phyloP scores from a whole-genome alignment of 2,888 invertebrate genomes.

The Spilarctia lutea region DNA sequence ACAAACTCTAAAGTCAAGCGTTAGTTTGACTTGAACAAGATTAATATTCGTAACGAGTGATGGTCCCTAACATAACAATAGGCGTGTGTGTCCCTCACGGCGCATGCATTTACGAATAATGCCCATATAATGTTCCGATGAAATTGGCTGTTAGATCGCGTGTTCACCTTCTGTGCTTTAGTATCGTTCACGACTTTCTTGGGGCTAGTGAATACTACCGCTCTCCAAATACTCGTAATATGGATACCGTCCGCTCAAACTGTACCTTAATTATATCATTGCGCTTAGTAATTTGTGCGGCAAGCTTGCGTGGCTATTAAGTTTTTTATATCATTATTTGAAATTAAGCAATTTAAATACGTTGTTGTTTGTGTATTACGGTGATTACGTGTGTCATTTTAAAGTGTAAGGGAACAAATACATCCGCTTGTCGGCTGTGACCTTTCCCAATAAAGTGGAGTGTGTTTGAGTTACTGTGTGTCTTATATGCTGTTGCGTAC shows the following conservation, averaged over 20 bases:
- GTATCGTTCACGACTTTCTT: conserved; percentile 77
- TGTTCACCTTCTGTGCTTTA: conserved; percentile 70
- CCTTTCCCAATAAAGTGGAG: conserved; percentile 48
- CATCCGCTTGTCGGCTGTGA: conserved; percentile 30
- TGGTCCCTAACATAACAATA: conserved; percentile 79
- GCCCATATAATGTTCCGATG: conserved; percentile 84
- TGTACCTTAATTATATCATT: conserved; percentile 50
- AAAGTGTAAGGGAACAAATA: conserved; percentile 7
- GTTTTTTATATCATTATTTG: conserved; percentile 31
- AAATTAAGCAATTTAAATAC: conserved; percentile 22
- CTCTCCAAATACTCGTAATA: conserved; percentile 37
- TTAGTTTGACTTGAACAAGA: conserved; percentile 75
- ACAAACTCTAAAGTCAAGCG: conserved; percentile 60
- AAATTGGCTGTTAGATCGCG: conserved; percentile 78
- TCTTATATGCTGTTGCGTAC: conserved; percentile 46
- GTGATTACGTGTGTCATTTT: conserved; percentile 18
- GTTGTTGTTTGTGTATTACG: conserved; percentile 20
- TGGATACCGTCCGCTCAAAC: conserved; percentile 29
- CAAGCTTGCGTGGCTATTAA: conserved; percentile 16
- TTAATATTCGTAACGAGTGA: conserved; percentile 83
- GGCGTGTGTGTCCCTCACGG: conserved; percentile 72
- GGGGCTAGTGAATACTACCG: conserved; percentile 55
- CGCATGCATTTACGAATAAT: conserved; percentile 85
- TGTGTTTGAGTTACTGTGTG: conserved; percentile 54
- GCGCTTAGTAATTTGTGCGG: conserved; percentile 51